phyloP scores from a whole-genome alignment of 2,113 vertebrate genomes.

The Hystrix cristata region DNA sequence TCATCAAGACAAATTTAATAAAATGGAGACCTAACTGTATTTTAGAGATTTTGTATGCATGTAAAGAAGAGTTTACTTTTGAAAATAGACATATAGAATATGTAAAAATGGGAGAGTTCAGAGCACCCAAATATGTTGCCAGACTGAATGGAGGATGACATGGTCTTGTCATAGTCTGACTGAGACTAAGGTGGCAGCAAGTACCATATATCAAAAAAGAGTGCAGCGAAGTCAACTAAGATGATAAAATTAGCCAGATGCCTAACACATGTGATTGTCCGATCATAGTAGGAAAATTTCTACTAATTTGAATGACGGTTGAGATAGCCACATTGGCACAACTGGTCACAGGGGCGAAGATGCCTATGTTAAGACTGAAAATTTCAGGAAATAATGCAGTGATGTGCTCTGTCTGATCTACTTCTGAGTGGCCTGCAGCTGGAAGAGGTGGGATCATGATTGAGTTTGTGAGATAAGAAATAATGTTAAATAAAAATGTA shows the following conservation, averaged over 20 bases:
- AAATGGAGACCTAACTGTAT: not conserved
- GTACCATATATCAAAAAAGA: not conserved
- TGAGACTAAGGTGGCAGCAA: not conserved
- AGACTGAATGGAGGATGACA: not conserved
- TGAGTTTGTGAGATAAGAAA: not conserved
- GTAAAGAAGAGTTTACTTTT: not conserved
- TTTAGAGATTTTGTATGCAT: not conserved
- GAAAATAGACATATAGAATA: not conserved
- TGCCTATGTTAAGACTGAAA: not conserved
- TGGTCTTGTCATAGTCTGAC: too few relatives aligned
- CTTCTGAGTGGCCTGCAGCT: not conserved
- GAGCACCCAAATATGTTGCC: not conserved
- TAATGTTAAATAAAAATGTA: not conserved
- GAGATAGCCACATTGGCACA: accelerated
- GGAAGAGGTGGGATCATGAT: not conserved
- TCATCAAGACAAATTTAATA: not conserved
- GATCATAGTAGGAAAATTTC: not conserved
- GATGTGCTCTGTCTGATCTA: not conserved
- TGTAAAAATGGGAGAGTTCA: not conserved
- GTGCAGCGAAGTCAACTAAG: not conserved
- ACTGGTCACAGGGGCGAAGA: not conserved
- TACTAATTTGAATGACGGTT: not conserved
- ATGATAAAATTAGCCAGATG: not conserved
- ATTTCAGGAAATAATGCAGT: not conserved
- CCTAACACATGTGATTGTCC: not conserved